Conservation (phyloP, 1,140 invertebrate genomes). For the Hetaerina americana region DNA sequence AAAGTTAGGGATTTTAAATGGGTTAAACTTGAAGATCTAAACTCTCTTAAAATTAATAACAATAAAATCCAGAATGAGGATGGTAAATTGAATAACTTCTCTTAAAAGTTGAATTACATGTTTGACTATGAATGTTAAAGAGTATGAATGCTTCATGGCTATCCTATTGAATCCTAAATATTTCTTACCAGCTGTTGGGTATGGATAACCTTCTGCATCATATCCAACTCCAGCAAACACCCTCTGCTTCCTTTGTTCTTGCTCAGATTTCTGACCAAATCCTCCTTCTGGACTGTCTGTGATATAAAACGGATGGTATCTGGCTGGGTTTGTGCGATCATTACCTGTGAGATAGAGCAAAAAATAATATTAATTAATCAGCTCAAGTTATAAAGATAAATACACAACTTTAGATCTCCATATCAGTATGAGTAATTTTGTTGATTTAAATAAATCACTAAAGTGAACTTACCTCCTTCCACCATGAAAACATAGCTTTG, state of each 20-base stretch:
- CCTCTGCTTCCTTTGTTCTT: slow-evolving; percentile 49
- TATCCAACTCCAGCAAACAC: slow-evolving; percentile 70
- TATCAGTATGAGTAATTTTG: neutral
- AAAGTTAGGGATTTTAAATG: too few relatives aligned
- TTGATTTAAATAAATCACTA: neutral
- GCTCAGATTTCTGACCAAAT: slow-evolving; percentile 56
- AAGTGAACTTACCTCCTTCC: slow-evolving; percentile 51
- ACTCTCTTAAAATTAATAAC: too few relatives aligned
- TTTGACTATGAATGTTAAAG: too few relatives aligned
- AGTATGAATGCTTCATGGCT: too few relatives aligned
- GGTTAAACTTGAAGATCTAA: too few relatives aligned
- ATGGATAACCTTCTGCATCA: slow-evolving; percentile 58
- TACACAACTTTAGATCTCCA: slow-evolving; percentile 1
- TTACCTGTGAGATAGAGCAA: slow-evolving; percentile 23
- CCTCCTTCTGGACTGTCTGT: slow-evolving; percentile 74
- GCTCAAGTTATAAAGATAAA: neutral
- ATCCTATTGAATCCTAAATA: too few relatives aligned
- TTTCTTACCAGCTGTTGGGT: slow-evolving; percentile 54
- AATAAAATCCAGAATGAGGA: too few relatives aligned
- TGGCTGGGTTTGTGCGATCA: slow-evolving; percentile 34
- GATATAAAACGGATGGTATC: slow-evolving; percentile 91
- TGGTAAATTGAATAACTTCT: too few relatives aligned
- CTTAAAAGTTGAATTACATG: too few relatives aligned
- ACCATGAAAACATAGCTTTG: slow-evolving; percentile 77
- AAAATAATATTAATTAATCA: neutral